These are phyloP conservation scores for Eulemur rubriventer DNA, from an alignment of 2,797 vertebrate genomes.

Conservation along the genomic window DNA sequence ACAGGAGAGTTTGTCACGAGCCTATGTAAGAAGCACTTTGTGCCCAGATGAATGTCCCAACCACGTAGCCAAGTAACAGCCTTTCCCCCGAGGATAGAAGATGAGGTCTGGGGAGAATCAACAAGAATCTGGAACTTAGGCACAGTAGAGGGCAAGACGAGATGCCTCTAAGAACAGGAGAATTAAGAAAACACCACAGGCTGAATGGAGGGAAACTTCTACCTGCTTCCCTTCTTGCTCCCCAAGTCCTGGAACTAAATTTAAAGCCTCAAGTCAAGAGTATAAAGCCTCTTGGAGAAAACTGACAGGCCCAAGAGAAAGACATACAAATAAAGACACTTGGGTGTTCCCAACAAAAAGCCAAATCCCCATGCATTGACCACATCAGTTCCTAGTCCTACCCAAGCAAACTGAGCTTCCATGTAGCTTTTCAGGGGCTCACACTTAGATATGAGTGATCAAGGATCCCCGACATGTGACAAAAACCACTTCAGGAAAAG, in stretches of 20 bases:
- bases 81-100: background rate
- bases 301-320: background rate
- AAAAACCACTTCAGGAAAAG: background rate
- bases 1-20: background rate
- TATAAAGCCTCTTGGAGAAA: background rate
- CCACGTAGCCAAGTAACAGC: background rate
- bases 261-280: background rate
- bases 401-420: accelerated
- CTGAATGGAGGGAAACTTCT: background rate
- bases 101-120: background rate
- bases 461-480: background rate
- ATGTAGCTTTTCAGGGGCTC: background rate
- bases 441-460: background rate
- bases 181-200: background rate
- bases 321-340: background rate
- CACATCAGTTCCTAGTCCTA: background rate
- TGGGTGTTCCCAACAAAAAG: background rate
- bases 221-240: background rate
- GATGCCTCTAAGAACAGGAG: background rate
- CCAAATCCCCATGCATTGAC: background rate
- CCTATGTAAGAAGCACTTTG: background rate
- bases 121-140: background rate
- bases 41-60: background rate
- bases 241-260: background rate
- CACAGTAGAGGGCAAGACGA: background rate